These are phyloP conservation scores for Dreissena polymorpha DNA, from an alignment of 1,140 invertebrate species.

Conservation along the genomic window DNA sequence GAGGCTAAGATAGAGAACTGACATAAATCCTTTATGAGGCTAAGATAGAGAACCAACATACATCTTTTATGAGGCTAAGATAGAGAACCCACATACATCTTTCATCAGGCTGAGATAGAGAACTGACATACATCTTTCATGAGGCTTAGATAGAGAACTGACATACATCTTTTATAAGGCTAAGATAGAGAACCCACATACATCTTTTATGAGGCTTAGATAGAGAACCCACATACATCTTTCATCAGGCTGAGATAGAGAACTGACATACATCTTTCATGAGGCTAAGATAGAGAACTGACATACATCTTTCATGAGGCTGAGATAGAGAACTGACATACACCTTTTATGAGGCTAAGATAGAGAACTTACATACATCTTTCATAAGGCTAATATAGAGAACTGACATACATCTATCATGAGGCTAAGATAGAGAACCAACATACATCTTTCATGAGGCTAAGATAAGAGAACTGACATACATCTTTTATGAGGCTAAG, in stretches of 20 bases:
- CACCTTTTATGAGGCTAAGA: too few relatives aligned
- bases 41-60: constrained; percentile 83
- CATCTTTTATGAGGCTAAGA: too few relatives aligned
- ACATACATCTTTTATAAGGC: constrained; percentile 85
- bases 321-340: constrained; percentile 83
- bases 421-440: too few relatives aligned
- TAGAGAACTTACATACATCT: constrained; percentile 81
- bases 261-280: too few relatives aligned
- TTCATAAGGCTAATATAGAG: constrained; percentile 90
- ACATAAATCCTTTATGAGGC: constrained; percentile 85
- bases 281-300: too few relatives aligned
- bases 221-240: constrained; percentile 81
- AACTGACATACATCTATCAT: too few relatives aligned
- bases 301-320: constrained; percentile 85
- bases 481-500: too few relatives aligned
- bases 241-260: constrained; percentile 90
- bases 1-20: too few relatives aligned
- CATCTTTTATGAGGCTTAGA: too few relatives aligned
- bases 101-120: constrained; percentile 90
- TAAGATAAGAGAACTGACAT: constrained; percentile 83
- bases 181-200: constrained; percentile 83
- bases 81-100: constrained; percentile 81
- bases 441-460: constrained; percentile 85
- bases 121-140: too few relatives aligned
- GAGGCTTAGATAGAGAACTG: too few relatives aligned